These are phyloP conservation scores for Spilosoma lubricipeda DNA, from an alignment of 2,888 invertebrate genomes.

Conservation along the genomic window DNA sequence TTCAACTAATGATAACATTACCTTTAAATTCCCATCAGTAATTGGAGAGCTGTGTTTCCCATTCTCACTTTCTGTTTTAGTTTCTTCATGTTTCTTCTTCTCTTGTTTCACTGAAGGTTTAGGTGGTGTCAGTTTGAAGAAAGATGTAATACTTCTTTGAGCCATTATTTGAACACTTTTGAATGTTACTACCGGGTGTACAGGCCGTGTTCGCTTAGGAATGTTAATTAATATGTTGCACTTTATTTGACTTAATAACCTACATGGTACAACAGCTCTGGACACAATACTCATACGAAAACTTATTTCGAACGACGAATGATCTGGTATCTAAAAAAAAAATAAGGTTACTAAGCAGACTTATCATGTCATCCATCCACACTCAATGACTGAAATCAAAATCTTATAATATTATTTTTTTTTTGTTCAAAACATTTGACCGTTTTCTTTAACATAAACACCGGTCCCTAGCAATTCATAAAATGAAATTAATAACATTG, in stretches of 20 bases:
- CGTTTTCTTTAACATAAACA: neutral
- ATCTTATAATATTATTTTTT: neutral
- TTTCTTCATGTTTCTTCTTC: constrained; percentile 16
- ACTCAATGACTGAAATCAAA: neutral
- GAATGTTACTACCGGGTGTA: constrained; percentile 17
- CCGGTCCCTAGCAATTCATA: neutral
- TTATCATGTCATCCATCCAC: neutral
- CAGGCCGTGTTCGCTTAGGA: neutral
- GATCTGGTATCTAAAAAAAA: constrained; percentile 3
- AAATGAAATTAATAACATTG: neutral
- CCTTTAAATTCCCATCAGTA: constrained; percentile 45
- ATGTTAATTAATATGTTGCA: neutral
- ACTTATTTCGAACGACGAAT: neutral
- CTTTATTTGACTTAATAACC: constrained; percentile 35
- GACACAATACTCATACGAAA: constrained; percentile 48
- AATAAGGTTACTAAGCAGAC: neutral
- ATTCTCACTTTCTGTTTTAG: constrained; percentile 36
- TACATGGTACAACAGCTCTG: constrained; percentile 39
- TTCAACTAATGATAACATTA: neutral
- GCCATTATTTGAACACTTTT: constrained; percentile 65
- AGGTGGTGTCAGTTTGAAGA: constrained; percentile 76
- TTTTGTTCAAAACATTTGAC: no score
- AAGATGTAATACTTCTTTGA: constrained; percentile 80
- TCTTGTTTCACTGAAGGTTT: constrained; percentile 48
- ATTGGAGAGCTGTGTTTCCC: constrained; percentile 26